phyloP scores from a whole-genome alignment of 2,888 invertebrate genomes.

The Formica aserva region DNA sequence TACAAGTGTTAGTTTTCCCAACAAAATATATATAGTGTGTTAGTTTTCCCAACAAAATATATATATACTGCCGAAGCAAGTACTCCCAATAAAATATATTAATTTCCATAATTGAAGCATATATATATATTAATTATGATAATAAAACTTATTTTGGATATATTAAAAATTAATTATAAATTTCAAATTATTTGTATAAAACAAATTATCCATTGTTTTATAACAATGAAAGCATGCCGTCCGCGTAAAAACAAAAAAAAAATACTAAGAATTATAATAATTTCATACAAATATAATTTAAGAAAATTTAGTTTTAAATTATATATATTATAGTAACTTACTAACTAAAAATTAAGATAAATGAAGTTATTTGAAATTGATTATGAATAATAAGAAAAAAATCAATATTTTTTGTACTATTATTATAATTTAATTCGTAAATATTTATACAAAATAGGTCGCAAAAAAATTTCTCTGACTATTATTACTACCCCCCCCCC shows the following conservation, averaged over 20 bases:
- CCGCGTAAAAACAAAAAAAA: not conserved
- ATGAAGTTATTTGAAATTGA: not conserved
- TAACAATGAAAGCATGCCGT: not conserved
- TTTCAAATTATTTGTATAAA: conserved; percentile 25
- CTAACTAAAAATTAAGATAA: conserved; percentile 19
- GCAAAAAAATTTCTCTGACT: conserved; percentile 9
- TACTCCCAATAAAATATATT: conserved; percentile 49
- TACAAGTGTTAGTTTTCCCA: conserved; percentile 27
- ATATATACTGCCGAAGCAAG: no score
- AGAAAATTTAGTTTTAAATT: not conserved
- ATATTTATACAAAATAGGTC: conserved; percentile 62
- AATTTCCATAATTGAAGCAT: conserved; percentile 52
- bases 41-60: no score
- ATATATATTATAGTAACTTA: not conserved
- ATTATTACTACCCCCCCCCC: conserved; percentile 44
- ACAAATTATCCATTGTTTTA: conserved; percentile 16
- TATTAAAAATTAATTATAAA: not conserved
- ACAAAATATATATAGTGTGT: conserved; percentile 20
- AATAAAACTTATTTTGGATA: conserved; percentile 70
- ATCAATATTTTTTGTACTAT: conserved; percentile 11
- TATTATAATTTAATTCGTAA: not conserved
- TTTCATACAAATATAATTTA: not conserved
- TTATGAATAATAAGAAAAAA: not conserved
- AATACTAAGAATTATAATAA: not conserved
- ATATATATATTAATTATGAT: conserved; percentile 48